Conservation (phyloP, 2,888 invertebrate species). For the Synanthedon tipuliformis region DNA sequence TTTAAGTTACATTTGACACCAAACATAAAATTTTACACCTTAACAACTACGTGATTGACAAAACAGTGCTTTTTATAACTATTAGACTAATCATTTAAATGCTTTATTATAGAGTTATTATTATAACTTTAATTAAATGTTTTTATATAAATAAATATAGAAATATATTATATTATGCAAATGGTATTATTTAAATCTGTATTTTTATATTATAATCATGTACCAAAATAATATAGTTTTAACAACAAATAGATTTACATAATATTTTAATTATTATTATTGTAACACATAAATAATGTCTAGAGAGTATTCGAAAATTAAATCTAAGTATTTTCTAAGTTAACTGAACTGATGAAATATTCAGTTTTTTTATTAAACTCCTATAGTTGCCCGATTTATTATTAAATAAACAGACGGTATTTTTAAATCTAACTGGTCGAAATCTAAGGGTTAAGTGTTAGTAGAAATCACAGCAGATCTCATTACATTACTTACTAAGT, state of each 20-base stretch:
- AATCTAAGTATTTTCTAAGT: slow-evolving; percentile 3
- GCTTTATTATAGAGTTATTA: slow-evolving; percentile 20
- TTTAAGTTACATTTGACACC: slow-evolving; percentile 1
- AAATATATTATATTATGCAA: no score
- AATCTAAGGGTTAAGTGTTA: slow-evolving; percentile 18
- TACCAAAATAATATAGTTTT: no score
- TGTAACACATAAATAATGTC: neutral
- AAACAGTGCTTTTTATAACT: slow-evolving; percentile 37
- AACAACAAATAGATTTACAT: no score
- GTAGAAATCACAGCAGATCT: slow-evolving; percentile 58
- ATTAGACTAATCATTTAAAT: slow-evolving; percentile 29
- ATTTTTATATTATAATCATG: no score
- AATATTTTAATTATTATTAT: no score
- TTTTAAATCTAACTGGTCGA: neutral
- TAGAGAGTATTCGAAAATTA: neutral
- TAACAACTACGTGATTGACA: slow-evolving; percentile 33
- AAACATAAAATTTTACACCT: slow-evolving; percentile 3
- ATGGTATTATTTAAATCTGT: no score
- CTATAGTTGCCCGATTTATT: no score
- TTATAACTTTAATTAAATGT: no score
- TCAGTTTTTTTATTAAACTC: neutral
- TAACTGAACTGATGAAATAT: slow-evolving; percentile 5
- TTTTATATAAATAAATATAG: no score
- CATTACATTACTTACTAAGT: slow-evolving; percentile 14
- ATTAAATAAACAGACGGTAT: no score